These are phyloP conservation scores for Acanthopagrus latus DNA, from an alignment of 2,797 vertebrate species.

Conservation along the genomic window DNA sequence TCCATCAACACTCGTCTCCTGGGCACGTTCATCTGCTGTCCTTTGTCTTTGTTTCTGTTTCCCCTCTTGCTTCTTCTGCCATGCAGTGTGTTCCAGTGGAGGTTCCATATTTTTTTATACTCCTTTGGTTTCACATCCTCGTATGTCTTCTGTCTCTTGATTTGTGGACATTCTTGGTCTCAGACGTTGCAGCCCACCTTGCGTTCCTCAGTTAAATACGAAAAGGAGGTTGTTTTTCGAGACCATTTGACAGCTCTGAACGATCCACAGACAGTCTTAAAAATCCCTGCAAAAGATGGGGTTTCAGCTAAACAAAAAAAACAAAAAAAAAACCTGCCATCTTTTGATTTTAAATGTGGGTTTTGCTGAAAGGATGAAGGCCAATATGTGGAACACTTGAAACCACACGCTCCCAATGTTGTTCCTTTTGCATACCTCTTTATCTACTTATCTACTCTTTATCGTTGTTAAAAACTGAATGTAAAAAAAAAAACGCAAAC, in stretches of 20 bases:
- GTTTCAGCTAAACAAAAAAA: not conserved
- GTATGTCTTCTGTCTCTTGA: constrained; percentile 24
- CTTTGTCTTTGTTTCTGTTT: not conserved
- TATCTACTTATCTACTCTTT: constrained; percentile 66
- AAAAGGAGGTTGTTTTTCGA: constrained; percentile 3
- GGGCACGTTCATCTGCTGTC: constrained; percentile 58
- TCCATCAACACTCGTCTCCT: constrained; percentile 50
- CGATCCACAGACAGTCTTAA: not conserved
- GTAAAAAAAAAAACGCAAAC: constrained; percentile 79
- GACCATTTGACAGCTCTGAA: not conserved
- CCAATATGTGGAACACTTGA: constrained; percentile 53
- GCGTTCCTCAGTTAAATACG: constrained; percentile 5
- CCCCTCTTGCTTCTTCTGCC: constrained; percentile 17
- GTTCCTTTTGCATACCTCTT: constrained; percentile 61
- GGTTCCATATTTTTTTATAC: constrained; percentile 46
- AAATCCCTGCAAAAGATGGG: not conserved
- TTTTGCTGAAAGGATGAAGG: constrained; percentile 51
- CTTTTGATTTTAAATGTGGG: constrained; percentile 38
- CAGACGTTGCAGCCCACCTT: constrained; percentile 25
- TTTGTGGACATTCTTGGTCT: constrained; percentile 39
- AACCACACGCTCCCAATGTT: constrained; percentile 37
- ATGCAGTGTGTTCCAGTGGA: constrained; percentile 54
- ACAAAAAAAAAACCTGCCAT: constrained; percentile 9
- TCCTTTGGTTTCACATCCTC: constrained; percentile 33
- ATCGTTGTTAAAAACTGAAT: constrained; percentile 83